Base-by-base conservation (phyloP, 2,888 invertebrate species). In the Melinaea menophilus region DNA sequence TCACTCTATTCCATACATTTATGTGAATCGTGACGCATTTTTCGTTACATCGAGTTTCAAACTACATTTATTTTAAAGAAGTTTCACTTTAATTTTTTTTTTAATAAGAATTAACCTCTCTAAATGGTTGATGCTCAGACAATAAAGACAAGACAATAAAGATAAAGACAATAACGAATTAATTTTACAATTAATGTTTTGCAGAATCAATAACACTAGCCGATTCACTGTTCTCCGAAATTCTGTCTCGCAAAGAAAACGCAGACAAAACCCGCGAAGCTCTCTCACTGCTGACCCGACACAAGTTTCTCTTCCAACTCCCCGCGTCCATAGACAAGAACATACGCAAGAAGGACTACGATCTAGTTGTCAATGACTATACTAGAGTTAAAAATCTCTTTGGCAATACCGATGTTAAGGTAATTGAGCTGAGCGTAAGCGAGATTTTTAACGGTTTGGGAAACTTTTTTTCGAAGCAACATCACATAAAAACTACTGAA, bases 191-290 rank as follows among this genome's bases (percentile, higher is more conserved):
- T 13, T n/a, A 3, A 31, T 51, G 22, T 22, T 47, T 63, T 62
- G 59, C 82, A 95, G 97, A 96, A 84, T 97, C 99, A 0, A 97
- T 98, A 84, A 92, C 93, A 2, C 95, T 98, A 82, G 98, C 99
- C 0, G 95, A 98, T 79, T 95, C 95, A 66, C 90, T 99, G 65
- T 99, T 99, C 80, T 95, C 97, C 59, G 98, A 98, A 78, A 98
- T 99, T 12, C 85, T 99, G 63, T 93, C 95, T 0, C 93, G 98
- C 62, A 95, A 98, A 79, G 99, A 99, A 79, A 94, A 96, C 74
- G 99, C 99, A 0, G 99, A 99, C 81, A 95, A 98, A 59, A 99
- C 98, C 0, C 92, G 99, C 57, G 98, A 98, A 78, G 98, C 99
- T 0, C 92, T 99, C 4, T 95, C 97, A 65, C 95, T 99, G 5